Percentiles rank a stretch among this genome's conserved stretches.
Evolutionary conservation across 2,113 vertebrate species (phyloP).

Genomic region (Danionella cerebrum): DNA sequence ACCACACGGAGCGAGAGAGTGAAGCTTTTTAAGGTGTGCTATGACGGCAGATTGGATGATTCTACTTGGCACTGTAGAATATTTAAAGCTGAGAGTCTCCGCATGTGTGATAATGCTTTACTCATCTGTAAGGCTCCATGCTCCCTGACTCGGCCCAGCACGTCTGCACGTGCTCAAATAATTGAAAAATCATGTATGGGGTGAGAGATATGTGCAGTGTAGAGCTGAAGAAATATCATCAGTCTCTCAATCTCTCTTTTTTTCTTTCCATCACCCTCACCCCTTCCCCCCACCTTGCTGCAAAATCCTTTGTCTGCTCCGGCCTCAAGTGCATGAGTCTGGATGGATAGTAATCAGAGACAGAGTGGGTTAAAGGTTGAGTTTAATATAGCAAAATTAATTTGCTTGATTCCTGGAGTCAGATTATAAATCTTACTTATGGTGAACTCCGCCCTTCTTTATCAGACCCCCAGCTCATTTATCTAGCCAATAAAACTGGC

Average conservation of each 20-base stretch:
- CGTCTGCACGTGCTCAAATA: constrained; percentile 38
- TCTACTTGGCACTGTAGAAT: constrained; percentile 34
- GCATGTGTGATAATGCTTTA: constrained; percentile 29
- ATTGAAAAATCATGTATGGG: constrained; percentile 45
- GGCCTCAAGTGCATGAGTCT: constrained; percentile 30
- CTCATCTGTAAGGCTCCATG: constrained; percentile 23
- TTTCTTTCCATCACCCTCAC: neutral
- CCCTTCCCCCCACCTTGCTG: constrained; percentile 6
- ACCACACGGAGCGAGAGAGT: neutral
- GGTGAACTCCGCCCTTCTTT: constrained; percentile 44
- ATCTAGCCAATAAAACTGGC: constrained; percentile 40
- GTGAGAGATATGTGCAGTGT: constrained; percentile 14
- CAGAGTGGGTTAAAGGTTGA: constrained; percentile 52
- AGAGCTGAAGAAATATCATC: constrained; percentile 38
- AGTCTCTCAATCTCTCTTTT: constrained; percentile 38
- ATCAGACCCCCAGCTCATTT: constrained; percentile 42
- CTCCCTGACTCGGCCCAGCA: constrained; percentile 22
- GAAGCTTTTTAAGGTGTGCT: constrained; percentile 42
- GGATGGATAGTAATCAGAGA: constrained; percentile 41
- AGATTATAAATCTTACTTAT: constrained; percentile 49
- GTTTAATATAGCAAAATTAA: constrained; percentile 61
- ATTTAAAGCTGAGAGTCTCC: constrained; percentile 33
- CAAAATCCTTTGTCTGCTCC: constrained; percentile 44
- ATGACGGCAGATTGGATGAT: constrained; percentile 44
- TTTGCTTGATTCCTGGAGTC: constrained; percentile 45